phyloP scores from a whole-genome alignment of 2,888 invertebrate genomes.

The Pterostichus madidus region DNA sequence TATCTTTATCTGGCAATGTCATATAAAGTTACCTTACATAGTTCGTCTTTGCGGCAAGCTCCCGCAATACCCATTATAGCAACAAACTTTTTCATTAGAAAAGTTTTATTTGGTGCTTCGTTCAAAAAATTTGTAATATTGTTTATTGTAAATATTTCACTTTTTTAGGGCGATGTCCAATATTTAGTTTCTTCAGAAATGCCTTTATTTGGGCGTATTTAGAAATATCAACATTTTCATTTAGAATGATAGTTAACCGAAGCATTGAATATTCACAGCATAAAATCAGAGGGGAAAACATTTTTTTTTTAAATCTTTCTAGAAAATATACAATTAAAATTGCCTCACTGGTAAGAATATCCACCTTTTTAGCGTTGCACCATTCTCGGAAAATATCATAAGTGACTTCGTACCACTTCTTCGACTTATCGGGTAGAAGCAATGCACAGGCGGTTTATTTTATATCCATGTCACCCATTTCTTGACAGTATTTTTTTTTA shows the following conservation, averaged over 20 bases:
- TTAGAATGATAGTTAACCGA: background rate
- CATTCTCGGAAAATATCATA: background rate
- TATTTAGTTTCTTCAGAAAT: conserved; percentile 8
- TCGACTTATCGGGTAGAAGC: conserved; percentile 1
- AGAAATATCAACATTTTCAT: background rate
- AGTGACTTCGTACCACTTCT: background rate
- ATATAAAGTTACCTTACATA: conserved; percentile 40
- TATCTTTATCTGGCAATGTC: conserved; percentile 25
- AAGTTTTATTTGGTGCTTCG: conserved; percentile 18
- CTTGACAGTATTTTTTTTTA: background rate
- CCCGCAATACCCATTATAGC: conserved; percentile 20
- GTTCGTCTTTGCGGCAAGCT: conserved; percentile 15
- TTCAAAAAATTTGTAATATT: conserved; percentile 14
- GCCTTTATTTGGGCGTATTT: background rate
- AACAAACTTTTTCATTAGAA: conserved; percentile 33
- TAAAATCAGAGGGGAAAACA: background rate
- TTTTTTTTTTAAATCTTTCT: conserved; percentile 10
- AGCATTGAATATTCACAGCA: conserved; percentile 2
- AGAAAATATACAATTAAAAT: background rate
- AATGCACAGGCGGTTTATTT: background rate
- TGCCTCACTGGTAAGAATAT: background rate
- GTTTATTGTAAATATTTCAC: conserved; percentile 2
- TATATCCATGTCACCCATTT: background rate
- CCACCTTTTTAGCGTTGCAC: too few relatives aligned
- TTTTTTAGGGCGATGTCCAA: background rate